phyloP scores from a whole-genome alignment of 2,888 invertebrate species.

The Hipparchia sbordonii region DNA sequence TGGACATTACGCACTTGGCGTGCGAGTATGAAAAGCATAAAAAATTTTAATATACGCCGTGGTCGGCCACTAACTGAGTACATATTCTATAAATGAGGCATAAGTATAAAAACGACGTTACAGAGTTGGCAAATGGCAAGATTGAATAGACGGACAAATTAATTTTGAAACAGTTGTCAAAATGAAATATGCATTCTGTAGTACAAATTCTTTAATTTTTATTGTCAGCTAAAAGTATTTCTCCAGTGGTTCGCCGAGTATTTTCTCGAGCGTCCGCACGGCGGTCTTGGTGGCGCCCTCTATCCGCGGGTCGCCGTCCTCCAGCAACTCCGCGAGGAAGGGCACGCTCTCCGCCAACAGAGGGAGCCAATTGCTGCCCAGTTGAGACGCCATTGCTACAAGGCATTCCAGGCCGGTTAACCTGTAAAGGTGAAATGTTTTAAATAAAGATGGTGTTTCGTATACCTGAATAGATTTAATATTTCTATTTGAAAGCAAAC shows the following conservation, averaged over 20 bases:
- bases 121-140: too few relatives aligned
- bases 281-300: constrained; percentile 91
- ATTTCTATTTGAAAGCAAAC: too few relatives aligned
- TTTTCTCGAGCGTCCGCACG: constrained; percentile 91
- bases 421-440: constrained; percentile 59
- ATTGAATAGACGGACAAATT: too few relatives aligned
- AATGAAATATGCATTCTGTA: neutral
- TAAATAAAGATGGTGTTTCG: neutral
- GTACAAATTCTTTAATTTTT: neutral
- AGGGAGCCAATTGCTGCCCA: constrained; percentile 94
- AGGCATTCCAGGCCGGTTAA: constrained; percentile 87
- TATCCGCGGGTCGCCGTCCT: constrained; percentile 93
- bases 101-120: too few relatives aligned
- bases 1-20: too few relatives aligned
- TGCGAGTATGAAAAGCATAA: too few relatives aligned
- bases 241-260: constrained; percentile 94
- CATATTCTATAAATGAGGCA: too few relatives aligned
- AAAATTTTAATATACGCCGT: too few relatives aligned
- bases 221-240: constrained; percentile 87
- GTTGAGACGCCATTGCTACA: constrained; percentile 90
- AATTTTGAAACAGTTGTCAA: too few relatives aligned
- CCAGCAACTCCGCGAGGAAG: constrained; percentile 95
- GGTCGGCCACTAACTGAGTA: too few relatives aligned
- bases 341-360: constrained; percentile 96
- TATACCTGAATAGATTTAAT: too few relatives aligned